Evolutionary conservation across 2,888 invertebrate species (phyloP).

Genomic region (Helicoverpa assulta): DNA sequence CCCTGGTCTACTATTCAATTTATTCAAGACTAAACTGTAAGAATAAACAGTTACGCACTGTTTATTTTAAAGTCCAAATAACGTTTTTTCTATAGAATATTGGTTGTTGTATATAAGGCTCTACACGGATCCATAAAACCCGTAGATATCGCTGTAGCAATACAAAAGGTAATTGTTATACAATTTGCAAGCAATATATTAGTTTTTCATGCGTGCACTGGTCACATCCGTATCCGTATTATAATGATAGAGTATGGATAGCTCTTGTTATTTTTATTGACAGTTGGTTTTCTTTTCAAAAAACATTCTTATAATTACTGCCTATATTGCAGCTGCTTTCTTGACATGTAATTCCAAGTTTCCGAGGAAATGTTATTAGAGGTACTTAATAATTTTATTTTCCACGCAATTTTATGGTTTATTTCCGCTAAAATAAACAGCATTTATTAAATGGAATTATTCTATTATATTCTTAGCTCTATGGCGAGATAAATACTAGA

Average conservation of each 20-base stretch:
- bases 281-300: too few relatives aligned
- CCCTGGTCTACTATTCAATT: too few relatives aligned
- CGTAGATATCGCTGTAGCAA: too few relatives aligned
- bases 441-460: slow-evolving; percentile 5
- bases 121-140: too few relatives aligned
- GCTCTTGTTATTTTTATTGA: background rate
- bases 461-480: slow-evolving; percentile 15
- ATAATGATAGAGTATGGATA: background rate
- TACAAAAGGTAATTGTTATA: background rate
- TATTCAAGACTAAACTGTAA: too few relatives aligned
- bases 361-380: background rate
- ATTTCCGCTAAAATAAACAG: background rate
- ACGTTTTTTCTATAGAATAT: too few relatives aligned
- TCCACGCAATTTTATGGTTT: background rate
- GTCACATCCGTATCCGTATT: background rate
- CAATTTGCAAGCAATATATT: slow-evolving; percentile 1
- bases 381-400: background rate
- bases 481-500: slow-evolving; percentile 22
- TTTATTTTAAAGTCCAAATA: too few relatives aligned
- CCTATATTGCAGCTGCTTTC: background rate
- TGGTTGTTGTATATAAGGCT: too few relatives aligned
- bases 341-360: background rate
- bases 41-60: too few relatives aligned
- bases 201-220: background rate
- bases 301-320: too few relatives aligned